phyloP scores from a whole-genome alignment of 2,113 vertebrate species.

The Mirza zaza region DNA sequence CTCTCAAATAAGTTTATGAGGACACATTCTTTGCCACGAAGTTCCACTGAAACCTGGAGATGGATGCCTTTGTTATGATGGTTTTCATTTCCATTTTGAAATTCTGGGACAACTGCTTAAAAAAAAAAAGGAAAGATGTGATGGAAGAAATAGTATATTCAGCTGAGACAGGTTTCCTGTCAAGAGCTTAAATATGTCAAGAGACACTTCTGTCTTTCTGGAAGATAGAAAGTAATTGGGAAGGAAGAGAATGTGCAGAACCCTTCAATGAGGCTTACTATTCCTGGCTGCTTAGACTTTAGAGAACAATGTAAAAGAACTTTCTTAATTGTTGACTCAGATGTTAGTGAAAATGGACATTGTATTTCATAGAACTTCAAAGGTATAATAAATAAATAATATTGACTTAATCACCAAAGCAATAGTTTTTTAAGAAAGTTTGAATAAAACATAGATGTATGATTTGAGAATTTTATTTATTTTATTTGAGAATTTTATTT shows the following conservation, averaged over 20 bases:
- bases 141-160: neutral
- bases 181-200: constrained; percentile 21
- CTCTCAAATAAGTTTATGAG: constrained; percentile 42
- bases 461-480: neutral
- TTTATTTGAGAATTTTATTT: neutral
- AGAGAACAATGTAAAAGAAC: neutral
- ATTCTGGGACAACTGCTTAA: neutral
- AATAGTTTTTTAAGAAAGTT: neutral
- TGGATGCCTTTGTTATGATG: constrained; percentile 15
- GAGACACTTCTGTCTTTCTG: neutral
- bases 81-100: constrained; percentile 72
- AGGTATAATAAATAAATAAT: neutral
- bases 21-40: neutral
- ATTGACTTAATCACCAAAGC: neutral
- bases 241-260: neutral
- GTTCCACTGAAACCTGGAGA: constrained; percentile 61
- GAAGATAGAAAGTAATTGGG: neutral
- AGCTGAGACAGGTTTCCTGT: neutral
- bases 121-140: neutral
- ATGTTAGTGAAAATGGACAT: neutral
- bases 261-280: neutral
- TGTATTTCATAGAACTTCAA: neutral
- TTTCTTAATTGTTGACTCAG: neutral
- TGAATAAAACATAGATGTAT: neutral
- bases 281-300: neutral